Conservation (phyloP, 2,797 vertebrate genomes). For the Scyliorhinus canicula region DNA sequence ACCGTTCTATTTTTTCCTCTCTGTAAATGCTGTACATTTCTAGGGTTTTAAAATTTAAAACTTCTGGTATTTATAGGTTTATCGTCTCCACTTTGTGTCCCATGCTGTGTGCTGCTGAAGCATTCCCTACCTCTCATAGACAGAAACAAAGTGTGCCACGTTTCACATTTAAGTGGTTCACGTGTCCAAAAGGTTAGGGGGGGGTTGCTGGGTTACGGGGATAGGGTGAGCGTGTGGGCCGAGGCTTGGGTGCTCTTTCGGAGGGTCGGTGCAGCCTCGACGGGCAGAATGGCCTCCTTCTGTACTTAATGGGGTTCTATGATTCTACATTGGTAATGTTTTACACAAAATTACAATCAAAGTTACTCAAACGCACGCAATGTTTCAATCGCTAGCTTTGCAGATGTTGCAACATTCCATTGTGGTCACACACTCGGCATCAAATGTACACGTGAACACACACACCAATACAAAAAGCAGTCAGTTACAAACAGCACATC, state of each 20-base stretch:
- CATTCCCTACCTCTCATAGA: background rate
- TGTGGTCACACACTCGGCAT: background rate
- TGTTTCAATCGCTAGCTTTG: too few relatives aligned
- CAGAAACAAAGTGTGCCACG: background rate
- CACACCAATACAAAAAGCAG: background rate
- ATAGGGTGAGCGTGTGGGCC: too few relatives aligned
- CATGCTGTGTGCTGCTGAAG: background rate
- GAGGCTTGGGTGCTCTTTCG: too few relatives aligned
- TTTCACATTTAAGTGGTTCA: background rate
- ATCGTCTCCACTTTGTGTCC: background rate
- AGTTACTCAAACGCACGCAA: background rate
- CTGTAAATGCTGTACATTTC: background rate
- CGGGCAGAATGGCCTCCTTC: too few relatives aligned
- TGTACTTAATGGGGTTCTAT: too few relatives aligned
- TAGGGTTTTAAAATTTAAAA: background rate
- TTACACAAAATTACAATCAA: background rate
- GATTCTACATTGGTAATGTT: background rate
- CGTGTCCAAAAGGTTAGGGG: too few relatives aligned
- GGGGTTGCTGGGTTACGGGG: too few relatives aligned
- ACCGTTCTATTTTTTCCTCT: background rate
- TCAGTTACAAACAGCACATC: background rate
- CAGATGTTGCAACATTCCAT: slow-evolving; percentile 13
- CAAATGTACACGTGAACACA: background rate
- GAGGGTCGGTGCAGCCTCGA: too few relatives aligned
- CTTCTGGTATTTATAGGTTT: background rate